Evolutionary conservation across 2,113 vertebrate genomes (phyloP).

Genomic region (Indicator maculatus): DNA sequence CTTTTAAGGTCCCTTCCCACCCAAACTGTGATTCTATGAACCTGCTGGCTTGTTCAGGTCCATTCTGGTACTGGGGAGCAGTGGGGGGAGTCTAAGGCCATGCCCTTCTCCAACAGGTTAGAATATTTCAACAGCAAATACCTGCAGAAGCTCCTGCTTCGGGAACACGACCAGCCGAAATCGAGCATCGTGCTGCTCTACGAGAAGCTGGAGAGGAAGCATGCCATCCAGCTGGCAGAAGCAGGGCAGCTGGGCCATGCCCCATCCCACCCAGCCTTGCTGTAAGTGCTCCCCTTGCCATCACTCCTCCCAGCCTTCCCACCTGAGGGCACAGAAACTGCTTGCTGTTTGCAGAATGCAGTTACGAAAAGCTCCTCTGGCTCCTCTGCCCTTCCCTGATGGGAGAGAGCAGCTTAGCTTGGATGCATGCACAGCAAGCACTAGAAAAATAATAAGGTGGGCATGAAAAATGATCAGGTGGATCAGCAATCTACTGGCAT

Average conservation of each 20-base stretch:
- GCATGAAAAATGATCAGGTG: neutral
- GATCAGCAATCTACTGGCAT: neutral
- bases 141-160: conserved; percentile 82
- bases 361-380: neutral
- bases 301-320: neutral
- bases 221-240: conserved; percentile 75
- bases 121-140: conserved; percentile 86
- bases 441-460: neutral
- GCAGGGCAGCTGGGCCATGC: conserved; percentile 57
- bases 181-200: conserved; percentile 86
- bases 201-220: conserved; percentile 84
- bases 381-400: neutral
- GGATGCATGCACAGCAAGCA: neutral
- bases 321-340: neutral
- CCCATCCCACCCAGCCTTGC: neutral
- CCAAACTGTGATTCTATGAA: neutral
- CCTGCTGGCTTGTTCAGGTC: neutral
- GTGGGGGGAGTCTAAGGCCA: neutral
- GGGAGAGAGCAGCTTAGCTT: neutral
- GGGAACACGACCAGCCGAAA: conserved; percentile 78
- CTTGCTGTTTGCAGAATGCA: too few species aligned
- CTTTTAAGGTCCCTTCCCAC: neutral
- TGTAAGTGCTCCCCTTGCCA: conserved; percentile 13
- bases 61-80: neutral
- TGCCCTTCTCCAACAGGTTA: conserved; percentile 61